phyloP scores from a whole-genome alignment of 2,797 vertebrate genomes.

The Salarias fasciatus region DNA sequence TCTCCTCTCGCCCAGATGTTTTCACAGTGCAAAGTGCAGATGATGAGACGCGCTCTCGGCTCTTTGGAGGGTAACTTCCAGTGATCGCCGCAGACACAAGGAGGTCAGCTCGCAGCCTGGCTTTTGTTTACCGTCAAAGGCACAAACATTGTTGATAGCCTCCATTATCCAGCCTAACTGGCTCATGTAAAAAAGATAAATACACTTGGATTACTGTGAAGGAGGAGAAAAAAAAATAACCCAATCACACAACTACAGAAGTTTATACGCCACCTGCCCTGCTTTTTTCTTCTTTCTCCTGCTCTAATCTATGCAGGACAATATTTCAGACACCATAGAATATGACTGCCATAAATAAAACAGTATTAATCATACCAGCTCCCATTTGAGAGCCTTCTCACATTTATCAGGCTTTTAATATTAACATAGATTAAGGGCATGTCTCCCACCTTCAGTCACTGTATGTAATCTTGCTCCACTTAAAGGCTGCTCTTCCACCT shows the following conservation, averaged over 20 bases:
- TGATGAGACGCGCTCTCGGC: conserved; percentile 16
- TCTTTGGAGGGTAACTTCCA: conserved; percentile 28
- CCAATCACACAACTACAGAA: background rate
- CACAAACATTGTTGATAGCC: conserved; percentile 12
- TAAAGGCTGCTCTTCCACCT: conserved; percentile 25
- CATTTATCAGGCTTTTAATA: conserved; percentile 83
- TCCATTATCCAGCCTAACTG: conserved; percentile 26
- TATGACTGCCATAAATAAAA: conserved; percentile 79
- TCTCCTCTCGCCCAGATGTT: conserved; percentile 56
- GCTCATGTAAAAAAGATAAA: conserved; percentile 24
- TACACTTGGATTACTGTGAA: background rate
- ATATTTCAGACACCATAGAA: conserved; percentile 71
- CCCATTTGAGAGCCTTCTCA: conserved; percentile 64
- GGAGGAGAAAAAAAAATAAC: no score
- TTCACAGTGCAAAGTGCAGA: conserved; percentile 42
- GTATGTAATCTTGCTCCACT: conserved; percentile 49
- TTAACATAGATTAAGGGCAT: conserved; percentile 78
- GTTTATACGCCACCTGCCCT: conserved; percentile 35
- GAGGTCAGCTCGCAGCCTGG: conserved; percentile 48
- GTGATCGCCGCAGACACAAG: conserved; percentile 58
- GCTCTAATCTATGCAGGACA: conserved; percentile 49
- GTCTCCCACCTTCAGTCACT: conserved; percentile 66
- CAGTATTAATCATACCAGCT: conserved; percentile 76
- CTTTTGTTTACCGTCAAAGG: background rate
- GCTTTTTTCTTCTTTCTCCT: conserved; percentile 41